phyloP scores from a whole-genome alignment of 2,888 invertebrate species.

The Brenthis hecate region DNA sequence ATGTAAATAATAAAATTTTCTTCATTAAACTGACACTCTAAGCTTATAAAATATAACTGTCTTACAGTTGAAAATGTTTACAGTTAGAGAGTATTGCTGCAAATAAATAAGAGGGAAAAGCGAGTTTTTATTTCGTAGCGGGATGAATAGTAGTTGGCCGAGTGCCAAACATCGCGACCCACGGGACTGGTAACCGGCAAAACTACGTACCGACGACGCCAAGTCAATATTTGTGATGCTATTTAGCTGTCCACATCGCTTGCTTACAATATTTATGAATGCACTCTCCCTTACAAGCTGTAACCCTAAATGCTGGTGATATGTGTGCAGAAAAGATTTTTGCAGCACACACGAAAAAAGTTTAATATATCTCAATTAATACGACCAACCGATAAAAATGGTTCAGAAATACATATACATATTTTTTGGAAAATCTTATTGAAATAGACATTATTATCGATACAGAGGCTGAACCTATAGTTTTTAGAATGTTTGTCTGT shows the following conservation, averaged over 20 bases:
- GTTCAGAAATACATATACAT: too few species aligned
- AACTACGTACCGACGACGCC: constrained; percentile 51
- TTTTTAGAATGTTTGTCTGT: too few species aligned
- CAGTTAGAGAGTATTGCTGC: constrained; percentile 20
- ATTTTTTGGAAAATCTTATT: too few species aligned
- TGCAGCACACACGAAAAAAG: too few species aligned
- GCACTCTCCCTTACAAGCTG: constrained; percentile 5
- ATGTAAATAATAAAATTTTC: neutral
- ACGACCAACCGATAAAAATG: too few species aligned
- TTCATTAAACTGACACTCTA: neutral
- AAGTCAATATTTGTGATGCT: constrained; percentile 72
- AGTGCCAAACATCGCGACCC: constrained; percentile 44
- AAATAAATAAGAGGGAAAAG: constrained; percentile 24
- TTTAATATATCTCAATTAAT: too few species aligned
- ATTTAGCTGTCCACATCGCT: constrained; percentile 22
- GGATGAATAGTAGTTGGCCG: constrained; percentile 39
- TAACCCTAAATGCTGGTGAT: neutral
- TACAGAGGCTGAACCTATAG: too few species aligned
- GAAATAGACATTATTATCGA: too few species aligned
- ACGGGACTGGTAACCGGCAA: constrained; percentile 45
- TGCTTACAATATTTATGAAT: constrained; percentile 46
- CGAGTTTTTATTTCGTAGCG: constrained; percentile 27
- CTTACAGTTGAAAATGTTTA: constrained; percentile 15
- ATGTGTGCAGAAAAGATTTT: neutral
- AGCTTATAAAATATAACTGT: neutral